Evolutionary conservation across 2,888 invertebrate genomes (phyloP).

Genomic region (Bimastos eiseni): DNA sequence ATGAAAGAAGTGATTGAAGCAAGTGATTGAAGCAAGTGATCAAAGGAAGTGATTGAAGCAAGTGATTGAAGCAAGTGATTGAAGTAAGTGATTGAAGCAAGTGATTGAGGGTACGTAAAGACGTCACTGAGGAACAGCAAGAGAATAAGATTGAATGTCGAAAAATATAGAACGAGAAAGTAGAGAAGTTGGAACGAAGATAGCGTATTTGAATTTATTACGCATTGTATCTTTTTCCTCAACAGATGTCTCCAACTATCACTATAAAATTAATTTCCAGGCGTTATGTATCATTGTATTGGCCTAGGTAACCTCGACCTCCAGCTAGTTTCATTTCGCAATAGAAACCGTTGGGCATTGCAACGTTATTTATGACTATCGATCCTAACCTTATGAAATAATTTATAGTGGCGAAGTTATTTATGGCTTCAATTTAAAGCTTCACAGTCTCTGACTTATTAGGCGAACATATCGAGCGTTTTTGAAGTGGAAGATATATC

Average conservation of each 20-base stretch:
- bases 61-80: background rate
- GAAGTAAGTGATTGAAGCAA: too few relatives aligned
- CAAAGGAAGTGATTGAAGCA: background rate
- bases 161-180: background rate
- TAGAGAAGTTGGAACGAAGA: background rate
- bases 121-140: too few relatives aligned
- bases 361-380: constrained; percentile 2
- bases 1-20: too few relatives aligned
- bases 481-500: background rate
- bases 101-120: too few relatives aligned
- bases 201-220: background rate
- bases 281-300: too few relatives aligned
- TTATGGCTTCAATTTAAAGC: background rate
- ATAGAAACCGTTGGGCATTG: too few relatives aligned
- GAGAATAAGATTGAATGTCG: too few relatives aligned
- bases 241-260: background rate
- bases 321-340: background rate
- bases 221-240: background rate
- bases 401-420: background rate
- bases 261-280: background rate
- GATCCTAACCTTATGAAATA: background rate
- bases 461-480: background rate
- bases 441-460: background rate
- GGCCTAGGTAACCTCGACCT: too few relatives aligned
- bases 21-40: background rate